Conservation (phyloP, 2,113 vertebrate genomes). For the Rallus limicola region DNA sequence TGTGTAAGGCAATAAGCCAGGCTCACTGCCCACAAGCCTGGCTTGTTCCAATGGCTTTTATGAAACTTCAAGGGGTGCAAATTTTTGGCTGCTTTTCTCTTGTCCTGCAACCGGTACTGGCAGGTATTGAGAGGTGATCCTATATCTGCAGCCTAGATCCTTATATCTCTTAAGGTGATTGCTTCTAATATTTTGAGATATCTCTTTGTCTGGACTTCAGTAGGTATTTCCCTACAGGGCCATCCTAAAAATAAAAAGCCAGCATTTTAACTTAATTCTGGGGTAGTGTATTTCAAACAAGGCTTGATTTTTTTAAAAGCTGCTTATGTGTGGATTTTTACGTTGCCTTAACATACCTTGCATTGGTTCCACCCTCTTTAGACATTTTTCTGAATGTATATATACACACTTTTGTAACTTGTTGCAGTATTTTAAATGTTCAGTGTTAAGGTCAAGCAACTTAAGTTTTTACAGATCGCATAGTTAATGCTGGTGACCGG, state of each 20-base stretch:
- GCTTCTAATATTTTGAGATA: background rate
- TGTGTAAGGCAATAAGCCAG: background rate
- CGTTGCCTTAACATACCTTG: background rate
- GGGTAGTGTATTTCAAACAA: background rate
- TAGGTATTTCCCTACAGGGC: background rate
- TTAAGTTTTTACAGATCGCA: background rate
- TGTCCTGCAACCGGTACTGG: too few relatives aligned
- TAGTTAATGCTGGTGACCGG: background rate
- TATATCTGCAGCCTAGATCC: background rate
- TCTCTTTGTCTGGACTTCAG: background rate
- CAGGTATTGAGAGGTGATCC: background rate
- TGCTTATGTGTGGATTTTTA: background rate
- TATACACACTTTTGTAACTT: background rate
- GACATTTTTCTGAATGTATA: background rate
- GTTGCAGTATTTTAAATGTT: background rate
- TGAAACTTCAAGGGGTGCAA: background rate
- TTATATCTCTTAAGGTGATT: background rate
- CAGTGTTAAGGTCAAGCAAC: background rate
- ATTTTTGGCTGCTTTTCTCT: background rate
- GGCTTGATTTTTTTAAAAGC: background rate
- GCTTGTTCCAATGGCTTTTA: background rate
- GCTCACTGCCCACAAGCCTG: background rate
- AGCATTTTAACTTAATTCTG: background rate
- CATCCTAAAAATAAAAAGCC: background rate
- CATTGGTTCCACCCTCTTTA: background rate